Conservation (phyloP, 2,797 vertebrate species). For the Mallotus villosus region DNA sequence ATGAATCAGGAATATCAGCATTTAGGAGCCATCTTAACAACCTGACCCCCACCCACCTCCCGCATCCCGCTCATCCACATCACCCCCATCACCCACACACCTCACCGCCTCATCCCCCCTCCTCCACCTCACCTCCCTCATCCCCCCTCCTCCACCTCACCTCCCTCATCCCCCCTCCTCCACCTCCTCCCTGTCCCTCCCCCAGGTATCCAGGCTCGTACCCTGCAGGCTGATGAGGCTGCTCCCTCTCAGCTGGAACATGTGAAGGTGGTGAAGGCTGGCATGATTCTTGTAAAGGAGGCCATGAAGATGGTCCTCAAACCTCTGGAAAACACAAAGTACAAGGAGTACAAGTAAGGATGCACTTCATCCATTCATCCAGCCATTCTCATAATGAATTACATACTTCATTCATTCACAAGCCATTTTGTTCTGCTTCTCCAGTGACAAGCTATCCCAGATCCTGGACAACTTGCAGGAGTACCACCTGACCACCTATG, state of each 20-base stretch:
- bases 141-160: neutral
- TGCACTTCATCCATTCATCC: neutral
- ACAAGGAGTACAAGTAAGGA: slow-evolving; percentile 81
- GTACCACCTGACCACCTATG: slow-evolving; percentile 39
- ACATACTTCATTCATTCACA: neutral
- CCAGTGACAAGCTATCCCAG: slow-evolving; percentile 64
- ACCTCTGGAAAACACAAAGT: slow-evolving; percentile 73
- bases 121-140: no score
- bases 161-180: no score
- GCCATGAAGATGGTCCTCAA: slow-evolving; percentile 63
- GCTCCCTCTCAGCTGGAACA: slow-evolving; percentile 72
- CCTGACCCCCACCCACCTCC: no score
- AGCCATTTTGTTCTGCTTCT: neutral
- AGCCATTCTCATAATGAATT: neutral
- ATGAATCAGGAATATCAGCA: no score
- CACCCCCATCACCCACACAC: no score
- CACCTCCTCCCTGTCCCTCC: neutral
- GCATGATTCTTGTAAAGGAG: slow-evolving; percentile 68
- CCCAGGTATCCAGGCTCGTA: slow-evolving; percentile 81
- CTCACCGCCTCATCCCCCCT: neutral
- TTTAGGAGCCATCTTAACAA: no score
- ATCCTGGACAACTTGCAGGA: slow-evolving; percentile 63
- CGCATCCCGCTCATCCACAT: neutral
- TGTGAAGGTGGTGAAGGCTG: slow-evolving; percentile 39
- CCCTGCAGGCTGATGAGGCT: slow-evolving; percentile 72